Evolutionary conservation across 2,888 invertebrate genomes (phyloP).

Genomic region (Noctua fimbriata): DNA sequence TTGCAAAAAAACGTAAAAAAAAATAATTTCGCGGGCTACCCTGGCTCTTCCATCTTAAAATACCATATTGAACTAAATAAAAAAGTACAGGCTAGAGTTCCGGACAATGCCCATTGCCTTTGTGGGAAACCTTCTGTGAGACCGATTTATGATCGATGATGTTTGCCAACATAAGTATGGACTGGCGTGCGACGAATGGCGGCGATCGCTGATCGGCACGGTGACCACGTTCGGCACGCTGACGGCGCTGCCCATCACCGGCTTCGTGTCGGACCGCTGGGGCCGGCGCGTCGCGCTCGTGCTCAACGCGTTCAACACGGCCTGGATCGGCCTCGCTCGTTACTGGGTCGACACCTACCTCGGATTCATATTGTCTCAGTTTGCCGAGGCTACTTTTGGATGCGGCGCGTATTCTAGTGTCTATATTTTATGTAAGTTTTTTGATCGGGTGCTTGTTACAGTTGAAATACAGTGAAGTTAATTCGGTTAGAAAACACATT

Average conservation of each 20-base stretch:
- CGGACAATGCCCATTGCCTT: not conserved
- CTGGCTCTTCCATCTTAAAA: no score
- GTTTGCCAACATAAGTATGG: constrained; percentile 85
- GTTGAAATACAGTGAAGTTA: not conserved
- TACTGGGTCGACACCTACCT: constrained; percentile 90
- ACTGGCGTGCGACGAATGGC: constrained; percentile 92
- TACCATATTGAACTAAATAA: not conserved
- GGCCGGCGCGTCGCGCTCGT: constrained; percentile 91
- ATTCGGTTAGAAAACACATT: not conserved
- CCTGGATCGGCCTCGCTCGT: constrained; percentile 91
- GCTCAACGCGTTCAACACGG: constrained; percentile 89
- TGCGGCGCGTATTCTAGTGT: constrained; percentile 93
- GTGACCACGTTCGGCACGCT: constrained; percentile 92
- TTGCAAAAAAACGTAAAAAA: no score
- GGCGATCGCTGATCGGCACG: constrained; percentile 93
- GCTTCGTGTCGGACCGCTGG: constrained; percentile 93
- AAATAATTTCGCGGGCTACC: no score
- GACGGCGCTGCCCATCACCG: constrained; percentile 92
- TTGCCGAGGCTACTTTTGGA: constrained; percentile 92
- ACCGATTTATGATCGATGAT: not conserved
- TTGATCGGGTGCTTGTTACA: not conserved
- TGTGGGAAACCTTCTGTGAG: not conserved
- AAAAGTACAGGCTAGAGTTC: not conserved
- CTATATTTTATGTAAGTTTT: constrained; percentile 91
- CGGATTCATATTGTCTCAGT: constrained; percentile 92